These are phyloP conservation scores for Charadrius vociferus DNA, from an alignment of 2,113 vertebrate genomes.

Conservation along the genomic window DNA sequence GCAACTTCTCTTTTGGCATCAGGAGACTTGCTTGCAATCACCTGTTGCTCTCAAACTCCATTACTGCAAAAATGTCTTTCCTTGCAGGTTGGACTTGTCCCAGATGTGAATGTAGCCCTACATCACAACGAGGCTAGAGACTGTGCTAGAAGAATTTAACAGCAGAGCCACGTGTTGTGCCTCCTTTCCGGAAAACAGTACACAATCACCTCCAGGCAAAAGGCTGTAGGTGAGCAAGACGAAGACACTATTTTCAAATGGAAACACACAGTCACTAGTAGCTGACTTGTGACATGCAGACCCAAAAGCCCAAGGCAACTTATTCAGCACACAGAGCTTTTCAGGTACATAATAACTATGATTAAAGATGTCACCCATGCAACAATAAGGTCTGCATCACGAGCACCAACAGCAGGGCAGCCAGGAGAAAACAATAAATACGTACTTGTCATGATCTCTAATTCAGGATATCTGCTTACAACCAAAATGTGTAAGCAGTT, in stretches of 20 bases:
- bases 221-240: not conserved
- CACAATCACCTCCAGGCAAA: not conserved
- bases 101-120: not conserved
- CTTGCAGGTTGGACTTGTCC: not conserved
- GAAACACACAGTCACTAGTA: not conserved
- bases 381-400: not conserved
- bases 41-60: not conserved
- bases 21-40: not conserved
- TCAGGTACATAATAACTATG: not conserved
- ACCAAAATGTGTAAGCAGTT: not conserved
- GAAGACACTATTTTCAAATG: not conserved
- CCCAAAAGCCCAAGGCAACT: not conserved
- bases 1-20: not conserved
- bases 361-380: not conserved
- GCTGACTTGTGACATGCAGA: not conserved
- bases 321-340: not conserved
- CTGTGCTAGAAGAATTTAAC: no score
- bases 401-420: not conserved
- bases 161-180: not conserved
- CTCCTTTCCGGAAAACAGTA: not conserved
- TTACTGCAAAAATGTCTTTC: not conserved
- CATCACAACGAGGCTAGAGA: not conserved
- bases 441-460: rapidly evolving
- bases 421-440: not conserved
- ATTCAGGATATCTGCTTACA: not conserved